A percentile compares a stretch with the other conserved stretches of the same genome.
Conservation (phyloP, 2,797 vertebrate genomes). For the Mormyrops boulengeri region DNA sequence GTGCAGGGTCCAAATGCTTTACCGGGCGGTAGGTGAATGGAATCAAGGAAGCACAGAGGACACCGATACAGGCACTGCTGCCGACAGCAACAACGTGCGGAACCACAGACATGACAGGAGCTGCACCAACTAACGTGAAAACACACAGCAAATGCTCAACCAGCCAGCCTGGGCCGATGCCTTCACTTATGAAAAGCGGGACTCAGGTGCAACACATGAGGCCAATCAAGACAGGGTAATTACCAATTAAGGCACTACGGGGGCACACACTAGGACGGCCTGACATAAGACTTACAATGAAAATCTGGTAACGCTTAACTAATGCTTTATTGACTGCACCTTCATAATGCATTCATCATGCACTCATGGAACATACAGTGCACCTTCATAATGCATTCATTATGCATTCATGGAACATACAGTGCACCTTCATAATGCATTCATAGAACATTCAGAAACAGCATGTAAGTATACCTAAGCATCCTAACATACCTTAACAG, state of each 20-base stretch:
- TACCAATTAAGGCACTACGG: neutral
- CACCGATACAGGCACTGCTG: neutral
- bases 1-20: neutral
- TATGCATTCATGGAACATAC: neutral
- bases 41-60: neutral
- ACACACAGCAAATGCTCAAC: neutral
- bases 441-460: neutral
- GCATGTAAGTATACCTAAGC: neutral
- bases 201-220: neutral
- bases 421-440: neutral
- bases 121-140: neutral
- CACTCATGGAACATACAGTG: neutral
- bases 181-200: neutral
- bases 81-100: neutral
- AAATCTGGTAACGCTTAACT: neutral
- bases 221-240: neutral
- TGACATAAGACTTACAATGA: neutral
- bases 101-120: neutral
- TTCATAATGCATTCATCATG: neutral
- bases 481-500: neutral
- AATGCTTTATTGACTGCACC: neutral
- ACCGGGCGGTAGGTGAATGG: neutral
- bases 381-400: neutral
- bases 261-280: neutral
- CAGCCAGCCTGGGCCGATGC: neutral